Evolutionary conservation across 2,888 invertebrate genomes (phyloP), one percentile per base, ranked within the genome.

Genomic region (Hemicrepidius hirtus): DNA sequence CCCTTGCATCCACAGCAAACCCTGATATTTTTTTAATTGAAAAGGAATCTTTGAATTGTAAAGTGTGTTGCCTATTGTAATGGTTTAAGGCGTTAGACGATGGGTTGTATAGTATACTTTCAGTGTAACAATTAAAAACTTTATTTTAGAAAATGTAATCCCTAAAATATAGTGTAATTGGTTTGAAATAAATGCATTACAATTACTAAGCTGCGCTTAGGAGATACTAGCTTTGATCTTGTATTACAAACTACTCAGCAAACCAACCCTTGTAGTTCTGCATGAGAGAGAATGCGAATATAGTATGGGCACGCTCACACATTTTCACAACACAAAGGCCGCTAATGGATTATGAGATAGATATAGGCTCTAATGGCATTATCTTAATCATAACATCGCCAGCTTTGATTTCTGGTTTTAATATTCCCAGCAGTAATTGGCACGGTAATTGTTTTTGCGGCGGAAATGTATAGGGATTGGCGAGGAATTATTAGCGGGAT

Each of bases 361-460:
- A 80, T 80, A 78, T 77, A 79, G 78, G 78, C 79, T 74, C 76
- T 82, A 84, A 85, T 82, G 76, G 78, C 79, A 84, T 85, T 84
- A 84, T 82, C 84, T 84, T 83, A 83, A 84, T 84, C 82, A 82
- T 78, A 78, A 80, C 80, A 77, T 80, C 80, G 78, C 78, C 75
- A 77, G 82, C 83, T 85, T 84, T 84, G 84, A 84, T 84, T 85
- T 82, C 83, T 82, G 82, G 82, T 84, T 84, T 83, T 84, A 84
- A 85, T 84, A 82, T 83, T 81, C 82, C 80, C 78, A 75, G 78
- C 75, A 75, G 80, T 83, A 83, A 84, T 84, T 83, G 83, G 81
- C 79, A 80, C 71, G 77, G 82, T 84, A 84, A 84, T 84, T 84
- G 83, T 84, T 84, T 84, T 83, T 82, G 82, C 75, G 78, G 77